These are phyloP conservation scores for Nipponia nippon DNA, from an alignment of 2,113 vertebrate genomes.

Conservation along the genomic window DNA sequence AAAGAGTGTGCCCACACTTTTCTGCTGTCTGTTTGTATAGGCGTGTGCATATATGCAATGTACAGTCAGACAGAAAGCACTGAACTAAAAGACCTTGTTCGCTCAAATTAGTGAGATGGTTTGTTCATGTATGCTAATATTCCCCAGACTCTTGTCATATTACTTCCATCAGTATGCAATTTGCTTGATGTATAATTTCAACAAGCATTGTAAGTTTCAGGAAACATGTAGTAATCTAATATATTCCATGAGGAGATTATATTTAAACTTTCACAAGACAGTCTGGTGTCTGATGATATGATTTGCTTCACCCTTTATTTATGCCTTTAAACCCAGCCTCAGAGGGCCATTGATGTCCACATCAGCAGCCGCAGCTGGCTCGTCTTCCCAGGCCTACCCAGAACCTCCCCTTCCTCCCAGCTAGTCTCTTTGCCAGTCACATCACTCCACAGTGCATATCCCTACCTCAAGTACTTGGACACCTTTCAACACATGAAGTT, in stretches of 20 bases:
- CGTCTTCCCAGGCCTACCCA: neutral
- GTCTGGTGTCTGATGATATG: neutral
- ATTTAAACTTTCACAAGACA: neutral
- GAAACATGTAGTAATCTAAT: neutral
- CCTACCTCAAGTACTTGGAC: neutral
- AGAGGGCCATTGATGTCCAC: no score
- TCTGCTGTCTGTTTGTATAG: neutral
- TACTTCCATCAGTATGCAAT: neutral
- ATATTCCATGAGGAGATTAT: neutral
- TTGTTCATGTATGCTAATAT: neutral
- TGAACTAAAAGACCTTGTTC: neutral
- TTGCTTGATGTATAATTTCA: neutral
- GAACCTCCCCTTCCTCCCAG: neutral
- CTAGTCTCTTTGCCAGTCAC: neutral
- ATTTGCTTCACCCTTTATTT: neutral
- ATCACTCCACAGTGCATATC: neutral
- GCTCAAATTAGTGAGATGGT: neutral
- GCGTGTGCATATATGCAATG: fast-evolving
- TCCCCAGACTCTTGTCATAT: neutral
- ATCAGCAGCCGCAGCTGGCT: neutral
- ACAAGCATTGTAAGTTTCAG: neutral
- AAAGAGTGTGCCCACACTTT: neutral
- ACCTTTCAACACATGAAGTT: neutral
- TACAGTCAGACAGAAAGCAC: neutral
- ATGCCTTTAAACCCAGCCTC: neutral